Evolutionary conservation across 2,888 invertebrate genomes (phyloP).

Genomic region (Sesamia inferens): DNA sequence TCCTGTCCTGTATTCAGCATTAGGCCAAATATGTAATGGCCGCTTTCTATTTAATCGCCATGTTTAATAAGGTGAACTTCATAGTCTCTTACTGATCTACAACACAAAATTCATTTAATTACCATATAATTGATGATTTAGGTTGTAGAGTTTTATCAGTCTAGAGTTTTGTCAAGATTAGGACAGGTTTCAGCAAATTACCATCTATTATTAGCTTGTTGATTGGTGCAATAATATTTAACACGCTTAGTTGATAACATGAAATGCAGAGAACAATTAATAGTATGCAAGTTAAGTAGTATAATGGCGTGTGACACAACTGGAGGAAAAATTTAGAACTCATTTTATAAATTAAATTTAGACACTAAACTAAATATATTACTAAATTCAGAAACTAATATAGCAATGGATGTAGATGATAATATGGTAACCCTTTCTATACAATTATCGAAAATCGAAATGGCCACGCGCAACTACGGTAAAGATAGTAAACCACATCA

Average conservation of each 20-base stretch:
- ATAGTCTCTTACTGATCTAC: conserved; percentile 12
- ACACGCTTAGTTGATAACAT: conserved; percentile 9
- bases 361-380: neutral
- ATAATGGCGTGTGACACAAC: neutral
- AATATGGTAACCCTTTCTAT: neutral
- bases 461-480: neutral
- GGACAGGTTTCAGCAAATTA: conserved; percentile 28
- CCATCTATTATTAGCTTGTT: conserved; percentile 12
- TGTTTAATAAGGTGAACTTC: conserved; percentile 52
- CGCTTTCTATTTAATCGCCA: conserved; percentile 61
- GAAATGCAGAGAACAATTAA: neutral
- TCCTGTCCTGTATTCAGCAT: conserved; percentile 46
- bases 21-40: conserved; percentile 46
- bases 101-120: conserved; percentile 43
- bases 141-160: conserved; percentile 10
- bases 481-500: conserved; percentile 12
- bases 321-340: neutral
- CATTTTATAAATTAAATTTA: neutral
- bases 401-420: neutral
- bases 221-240: conserved; percentile 2
- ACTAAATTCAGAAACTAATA: neutral
- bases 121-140: conserved; percentile 36
- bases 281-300: neutral
- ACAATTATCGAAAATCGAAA: neutral
- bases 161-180: conserved; percentile 36